Percentiles rank a stretch among this genome's conserved stretches.
Evolutionary conservation across 2,797 vertebrate genomes (phyloP).

Genomic region (Hydrolagus colliei): DNA sequence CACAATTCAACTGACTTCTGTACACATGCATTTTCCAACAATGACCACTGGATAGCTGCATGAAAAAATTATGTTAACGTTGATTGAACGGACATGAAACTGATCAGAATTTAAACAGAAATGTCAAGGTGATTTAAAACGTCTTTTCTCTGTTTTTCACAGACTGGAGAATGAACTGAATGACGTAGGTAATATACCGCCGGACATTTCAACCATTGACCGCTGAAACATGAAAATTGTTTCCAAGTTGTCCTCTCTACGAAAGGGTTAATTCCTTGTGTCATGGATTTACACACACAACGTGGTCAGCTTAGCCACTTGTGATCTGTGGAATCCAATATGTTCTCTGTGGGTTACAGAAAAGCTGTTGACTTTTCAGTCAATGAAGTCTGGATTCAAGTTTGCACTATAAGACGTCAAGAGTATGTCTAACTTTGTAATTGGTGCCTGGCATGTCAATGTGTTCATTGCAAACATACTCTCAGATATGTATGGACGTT

Average conservation of each 20-base stretch:
- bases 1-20: neutral
- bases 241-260: neutral
- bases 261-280: neutral
- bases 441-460: no score
- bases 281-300: neutral
- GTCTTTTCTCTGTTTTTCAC: neutral
- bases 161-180: neutral
- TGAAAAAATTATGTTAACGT: no score
- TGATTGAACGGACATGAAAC: neutral
- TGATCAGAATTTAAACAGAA: neutral
- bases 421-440: no score
- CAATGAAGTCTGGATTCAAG: neutral
- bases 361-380: neutral
- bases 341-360: neutral
- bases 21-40: neutral
- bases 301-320: neutral
- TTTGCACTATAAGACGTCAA: no score
- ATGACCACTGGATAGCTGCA: neutral
- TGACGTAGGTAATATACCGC: neutral
- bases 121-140: neutral
- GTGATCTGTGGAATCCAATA: neutral
- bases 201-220: neutral
- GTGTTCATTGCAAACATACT: neutral
- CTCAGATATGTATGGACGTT: neutral
- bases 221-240: neutral